Evolutionary conservation across 2,888 invertebrate genomes (phyloP).

Genomic region (Amphimallon solstitiale): DNA sequence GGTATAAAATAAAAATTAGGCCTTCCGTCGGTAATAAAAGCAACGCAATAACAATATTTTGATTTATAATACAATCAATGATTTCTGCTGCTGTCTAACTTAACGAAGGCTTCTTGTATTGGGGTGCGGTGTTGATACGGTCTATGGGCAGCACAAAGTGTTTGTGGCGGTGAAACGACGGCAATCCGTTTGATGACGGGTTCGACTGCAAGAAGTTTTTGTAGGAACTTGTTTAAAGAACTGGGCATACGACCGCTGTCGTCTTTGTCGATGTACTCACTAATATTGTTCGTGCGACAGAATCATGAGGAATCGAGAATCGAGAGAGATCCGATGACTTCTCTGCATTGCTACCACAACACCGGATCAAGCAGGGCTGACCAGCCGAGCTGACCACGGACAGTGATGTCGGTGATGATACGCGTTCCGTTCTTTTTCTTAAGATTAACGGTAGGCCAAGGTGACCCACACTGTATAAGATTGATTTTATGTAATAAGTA

Average conservation of each 20-base stretch:
- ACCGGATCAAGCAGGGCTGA: constrained; percentile 4
- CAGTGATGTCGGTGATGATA: constrained; percentile 11
- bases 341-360: not conserved
- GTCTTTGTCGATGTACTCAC: constrained; percentile 27
- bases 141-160: constrained; percentile 20
- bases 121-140: constrained; percentile 16
- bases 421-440: constrained; percentile 18
- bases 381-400: constrained; percentile 23
- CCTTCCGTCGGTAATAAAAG: no score
- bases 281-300: constrained; percentile 30
- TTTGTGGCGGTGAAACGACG: constrained; percentile 12
- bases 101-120: constrained; percentile 13
- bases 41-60: not conserved
- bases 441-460: constrained; percentile 29
- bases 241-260: constrained; percentile 16
- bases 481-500: constrained; percentile 25
- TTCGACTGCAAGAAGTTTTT: constrained; percentile 30
- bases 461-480: constrained; percentile 23
- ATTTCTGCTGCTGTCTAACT: not conserved
- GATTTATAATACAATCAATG: constrained; percentile 11
- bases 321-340: not conserved
- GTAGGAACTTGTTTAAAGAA: constrained; percentile 32
- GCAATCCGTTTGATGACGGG: constrained; percentile 28
- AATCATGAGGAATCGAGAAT: constrained; percentile 24
- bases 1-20: no score